Percentiles rank a stretch among this genome's conserved stretches.
phyloP scores from a whole-genome alignment of 2,797 vertebrate genomes.

The Xenentodon cancila region DNA sequence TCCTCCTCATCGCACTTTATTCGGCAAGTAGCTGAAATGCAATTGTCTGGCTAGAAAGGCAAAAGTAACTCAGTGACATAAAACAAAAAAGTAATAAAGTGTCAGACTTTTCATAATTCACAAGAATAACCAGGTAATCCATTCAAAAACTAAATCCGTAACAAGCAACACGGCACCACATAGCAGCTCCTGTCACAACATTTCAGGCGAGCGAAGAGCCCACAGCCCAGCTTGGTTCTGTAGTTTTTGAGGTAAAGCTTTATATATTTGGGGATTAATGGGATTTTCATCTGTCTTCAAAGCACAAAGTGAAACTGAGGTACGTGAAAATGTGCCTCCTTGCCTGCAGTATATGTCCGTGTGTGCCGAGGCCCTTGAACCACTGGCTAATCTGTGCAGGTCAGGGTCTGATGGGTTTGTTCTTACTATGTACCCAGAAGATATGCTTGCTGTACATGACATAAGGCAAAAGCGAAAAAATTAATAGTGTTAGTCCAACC shows the following conservation, averaged over 20 bases:
- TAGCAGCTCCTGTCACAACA: too few relatives aligned
- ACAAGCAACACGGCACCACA: too few relatives aligned
- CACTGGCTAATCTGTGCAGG: slow-evolving; percentile 32
- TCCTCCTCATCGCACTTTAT: neutral
- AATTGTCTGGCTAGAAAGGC: too few relatives aligned
- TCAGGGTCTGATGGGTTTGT: slow-evolving; percentile 56
- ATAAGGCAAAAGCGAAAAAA: too few relatives aligned
- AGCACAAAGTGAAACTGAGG: slow-evolving; percentile 35
- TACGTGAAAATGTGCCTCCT: slow-evolving; percentile 8
- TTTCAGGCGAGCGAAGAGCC: too few relatives aligned
- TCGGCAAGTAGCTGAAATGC: neutral
- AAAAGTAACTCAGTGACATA: too few relatives aligned
- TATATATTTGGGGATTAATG: slow-evolving; percentile 44
- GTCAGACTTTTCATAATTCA: too few relatives aligned
- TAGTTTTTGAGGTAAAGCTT: slow-evolving; percentile 34
- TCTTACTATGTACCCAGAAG: slow-evolving; percentile 54
- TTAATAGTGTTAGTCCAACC: too few relatives aligned
- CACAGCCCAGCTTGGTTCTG: slow-evolving; percentile 8
- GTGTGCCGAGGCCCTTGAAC: slow-evolving; percentile 38
- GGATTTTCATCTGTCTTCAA: slow-evolving; percentile 63
- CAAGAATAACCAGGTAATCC: too few relatives aligned
- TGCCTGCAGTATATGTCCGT: slow-evolving; percentile 20
- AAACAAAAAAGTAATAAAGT: too few relatives aligned
- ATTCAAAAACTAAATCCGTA: too few relatives aligned
- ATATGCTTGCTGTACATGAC: slow-evolving; percentile 34